These are phyloP conservation scores for Polypedilum pembai DNA, from an alignment of 1,140 invertebrate genomes.

Conservation along the genomic window DNA sequence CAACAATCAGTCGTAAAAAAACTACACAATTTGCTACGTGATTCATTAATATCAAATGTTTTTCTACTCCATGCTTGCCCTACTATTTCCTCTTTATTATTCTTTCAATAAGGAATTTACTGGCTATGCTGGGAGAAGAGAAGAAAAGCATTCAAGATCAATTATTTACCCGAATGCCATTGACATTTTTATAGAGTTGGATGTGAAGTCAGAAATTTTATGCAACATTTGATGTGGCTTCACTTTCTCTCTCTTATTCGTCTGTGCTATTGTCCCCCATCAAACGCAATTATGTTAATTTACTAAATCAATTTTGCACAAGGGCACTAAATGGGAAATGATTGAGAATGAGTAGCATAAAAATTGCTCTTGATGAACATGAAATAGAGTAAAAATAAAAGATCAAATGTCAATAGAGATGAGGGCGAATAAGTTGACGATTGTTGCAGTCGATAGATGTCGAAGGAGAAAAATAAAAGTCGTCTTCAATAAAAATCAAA, in stretches of 20 bases:
- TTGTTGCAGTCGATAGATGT: not conserved
- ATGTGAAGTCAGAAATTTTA: conserved; percentile 22
- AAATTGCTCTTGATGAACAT: not conserved
- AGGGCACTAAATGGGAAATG: not conserved
- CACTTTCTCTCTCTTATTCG: not conserved
- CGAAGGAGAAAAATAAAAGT: conserved; percentile 9
- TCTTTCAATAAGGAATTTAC: not conserved
- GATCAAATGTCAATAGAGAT: not conserved
- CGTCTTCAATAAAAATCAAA: conserved; percentile 23
- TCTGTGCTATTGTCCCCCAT: not conserved
- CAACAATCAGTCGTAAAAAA: conserved; percentile 24
- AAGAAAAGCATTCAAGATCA: not conserved
- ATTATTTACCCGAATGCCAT: conserved; percentile 23
- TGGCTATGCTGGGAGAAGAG: not conserved
- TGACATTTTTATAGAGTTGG: conserved; percentile 21
- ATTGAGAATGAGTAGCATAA: not conserved
- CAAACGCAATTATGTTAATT: conserved; percentile 27
- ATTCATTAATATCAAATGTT: conserved; percentile 27
- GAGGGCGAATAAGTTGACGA: not conserved
- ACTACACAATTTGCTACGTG: conserved; percentile 25
- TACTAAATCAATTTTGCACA: conserved; percentile 24
- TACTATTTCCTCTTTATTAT: not conserved
- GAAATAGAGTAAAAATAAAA: not conserved
- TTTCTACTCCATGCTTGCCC: not conserved
- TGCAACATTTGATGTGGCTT: conserved; percentile 28